Percentiles rank a stretch among this genome's conserved stretches.
These are phyloP conservation scores for Ciconia stormi DNA, from an alignment of 2,113 vertebrate genomes.

Conservation along the genomic window DNA sequence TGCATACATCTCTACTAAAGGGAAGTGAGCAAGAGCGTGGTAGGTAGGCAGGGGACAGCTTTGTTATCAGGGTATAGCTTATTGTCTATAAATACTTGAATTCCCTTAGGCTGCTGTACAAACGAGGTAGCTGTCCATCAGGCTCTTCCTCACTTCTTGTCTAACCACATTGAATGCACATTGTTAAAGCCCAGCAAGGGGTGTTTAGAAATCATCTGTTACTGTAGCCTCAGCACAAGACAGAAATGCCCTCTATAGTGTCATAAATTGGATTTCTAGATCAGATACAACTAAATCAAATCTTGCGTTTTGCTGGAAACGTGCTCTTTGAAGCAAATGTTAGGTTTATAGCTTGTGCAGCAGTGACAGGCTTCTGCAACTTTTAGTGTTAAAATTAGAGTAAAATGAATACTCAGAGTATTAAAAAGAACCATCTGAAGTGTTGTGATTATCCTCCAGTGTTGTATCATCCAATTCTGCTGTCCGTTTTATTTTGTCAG, in stretches of 20 bases:
- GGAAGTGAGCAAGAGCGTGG: background rate
- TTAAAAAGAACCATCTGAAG: background rate
- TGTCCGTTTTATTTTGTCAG: slow-evolving; percentile 56
- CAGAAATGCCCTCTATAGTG: background rate
- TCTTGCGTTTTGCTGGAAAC: background rate
- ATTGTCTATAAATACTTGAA: background rate
- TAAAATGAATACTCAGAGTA: background rate
- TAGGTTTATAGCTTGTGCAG: background rate
- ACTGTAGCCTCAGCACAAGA: background rate
- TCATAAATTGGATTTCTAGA: background rate
- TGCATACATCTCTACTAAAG: background rate
- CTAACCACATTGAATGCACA: background rate
- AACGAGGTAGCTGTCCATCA: background rate
- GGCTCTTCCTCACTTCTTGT: background rate
- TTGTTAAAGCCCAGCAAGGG: background rate
- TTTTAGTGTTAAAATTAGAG: background rate
- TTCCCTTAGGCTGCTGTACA: background rate
- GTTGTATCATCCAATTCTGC: background rate
- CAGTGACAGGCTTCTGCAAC: background rate
- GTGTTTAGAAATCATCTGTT: background rate
- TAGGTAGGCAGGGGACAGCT: background rate
- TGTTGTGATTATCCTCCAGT: background rate
- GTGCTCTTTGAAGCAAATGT: background rate
- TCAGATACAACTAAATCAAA: background rate
- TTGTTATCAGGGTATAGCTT: background rate